These are phyloP conservation scores for Galaxea fascicularis DNA, from an alignment of 92 coral and sea anemone genomes.

Conservation along the genomic window DNA sequence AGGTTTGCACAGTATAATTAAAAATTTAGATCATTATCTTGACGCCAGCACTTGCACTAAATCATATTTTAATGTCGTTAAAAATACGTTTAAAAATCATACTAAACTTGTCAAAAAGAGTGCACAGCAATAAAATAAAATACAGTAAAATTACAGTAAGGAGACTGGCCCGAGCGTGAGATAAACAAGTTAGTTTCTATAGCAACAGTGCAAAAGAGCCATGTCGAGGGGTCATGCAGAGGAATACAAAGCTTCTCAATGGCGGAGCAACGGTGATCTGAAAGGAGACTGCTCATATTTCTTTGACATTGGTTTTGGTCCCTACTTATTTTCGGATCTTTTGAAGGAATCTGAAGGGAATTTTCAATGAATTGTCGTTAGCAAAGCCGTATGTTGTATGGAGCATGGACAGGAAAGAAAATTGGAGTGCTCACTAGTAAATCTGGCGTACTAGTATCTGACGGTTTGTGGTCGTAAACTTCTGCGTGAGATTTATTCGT, in stretches of 20 bases:
- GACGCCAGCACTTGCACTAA: too few species aligned
- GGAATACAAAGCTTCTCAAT: constrained; percentile 50
- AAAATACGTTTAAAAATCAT: too few species aligned
- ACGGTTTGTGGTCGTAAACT: neutral
- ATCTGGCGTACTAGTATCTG: neutral
- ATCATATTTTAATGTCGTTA: too few species aligned
- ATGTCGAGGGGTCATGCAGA: constrained; percentile 70
- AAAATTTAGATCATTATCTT: too few species aligned
- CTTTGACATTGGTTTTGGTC: constrained; percentile 4
- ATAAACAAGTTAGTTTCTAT: constrained; percentile 80
- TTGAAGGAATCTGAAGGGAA: neutral
- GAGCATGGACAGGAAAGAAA: neutral
- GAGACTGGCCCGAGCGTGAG: constrained; percentile 69
- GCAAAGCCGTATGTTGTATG: neutral
- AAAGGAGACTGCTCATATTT: constrained; percentile 43
- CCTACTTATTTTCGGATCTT: neutral
- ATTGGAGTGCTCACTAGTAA: neutral
- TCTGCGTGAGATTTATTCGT: neutral
- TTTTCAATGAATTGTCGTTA: neutral
- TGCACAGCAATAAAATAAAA: too few species aligned
- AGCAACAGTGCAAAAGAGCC: constrained; percentile 76
- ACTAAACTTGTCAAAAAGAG: too few species aligned
- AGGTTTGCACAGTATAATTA: too few species aligned
- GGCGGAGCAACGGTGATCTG: constrained; percentile 57
- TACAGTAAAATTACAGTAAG: too few species aligned